Conservation (phyloP, 2,888 invertebrate species). For the Ceramica pisi region DNA sequence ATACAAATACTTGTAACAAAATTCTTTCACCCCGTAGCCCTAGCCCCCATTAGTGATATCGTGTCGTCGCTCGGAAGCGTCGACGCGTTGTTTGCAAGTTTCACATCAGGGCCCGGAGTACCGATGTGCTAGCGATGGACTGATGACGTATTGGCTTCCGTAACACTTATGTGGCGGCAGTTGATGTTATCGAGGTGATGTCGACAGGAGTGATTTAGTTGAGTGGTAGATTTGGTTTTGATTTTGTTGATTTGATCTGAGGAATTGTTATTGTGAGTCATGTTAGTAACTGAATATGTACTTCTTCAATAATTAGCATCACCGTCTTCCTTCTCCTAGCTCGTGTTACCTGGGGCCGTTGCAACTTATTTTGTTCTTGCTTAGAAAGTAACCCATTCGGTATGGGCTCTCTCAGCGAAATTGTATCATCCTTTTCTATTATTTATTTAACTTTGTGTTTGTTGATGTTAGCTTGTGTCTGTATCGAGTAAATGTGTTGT, state of each 20-base stretch:
- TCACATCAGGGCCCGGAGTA: conserved; percentile 4
- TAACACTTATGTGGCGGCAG: conserved; percentile 2
- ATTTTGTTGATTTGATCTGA: background rate
- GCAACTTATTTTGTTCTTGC: no score
- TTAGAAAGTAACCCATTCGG: no score
- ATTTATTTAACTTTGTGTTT: no score
- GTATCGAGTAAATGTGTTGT: no score
- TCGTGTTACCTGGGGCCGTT: background rate
- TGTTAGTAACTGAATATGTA: background rate
- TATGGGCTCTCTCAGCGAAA: no score
- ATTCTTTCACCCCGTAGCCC: background rate
- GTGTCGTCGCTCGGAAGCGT: conserved; percentile 24
- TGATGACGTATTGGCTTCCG: conserved; percentile 39
- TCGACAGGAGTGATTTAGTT: conserved; percentile 19
- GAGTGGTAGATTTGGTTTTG: conserved; percentile 3
- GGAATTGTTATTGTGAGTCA: background rate
- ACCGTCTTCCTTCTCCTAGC: background rate
- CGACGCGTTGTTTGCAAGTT: conserved; percentile 37
- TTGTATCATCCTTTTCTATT: no score
- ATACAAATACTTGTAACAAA: background rate
- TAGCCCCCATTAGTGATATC: conserved; percentile 17
- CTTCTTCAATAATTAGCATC: background rate
- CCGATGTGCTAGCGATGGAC: conserved; percentile 1
- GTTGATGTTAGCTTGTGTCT: no score
- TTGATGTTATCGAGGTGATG: background rate